Conservation (phyloP, 2,797 vertebrate genomes). For the Hippopotamyrus pictus region DNA sequence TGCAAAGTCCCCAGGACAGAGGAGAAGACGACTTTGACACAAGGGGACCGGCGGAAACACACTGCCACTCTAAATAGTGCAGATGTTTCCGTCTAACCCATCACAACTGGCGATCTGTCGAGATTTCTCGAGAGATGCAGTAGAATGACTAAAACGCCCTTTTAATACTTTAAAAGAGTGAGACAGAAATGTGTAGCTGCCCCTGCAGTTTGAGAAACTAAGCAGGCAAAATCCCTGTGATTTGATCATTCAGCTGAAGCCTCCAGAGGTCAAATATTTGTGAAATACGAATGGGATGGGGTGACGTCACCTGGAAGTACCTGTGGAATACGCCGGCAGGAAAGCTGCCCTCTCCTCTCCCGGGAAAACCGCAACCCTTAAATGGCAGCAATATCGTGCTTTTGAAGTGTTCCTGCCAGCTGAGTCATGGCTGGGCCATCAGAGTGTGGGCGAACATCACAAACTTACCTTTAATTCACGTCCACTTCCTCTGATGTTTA, state of each 20-base stretch:
- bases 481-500: constrained; percentile 13
- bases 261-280: background rate
- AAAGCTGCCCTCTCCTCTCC: background rate
- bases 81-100: background rate
- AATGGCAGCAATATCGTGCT: background rate
- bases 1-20: background rate
- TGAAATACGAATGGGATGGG: background rate
- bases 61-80: background rate
- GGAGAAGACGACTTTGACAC: background rate
- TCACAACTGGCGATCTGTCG: background rate
- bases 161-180: background rate
- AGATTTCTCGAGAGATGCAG: background rate
- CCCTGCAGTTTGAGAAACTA: background rate
- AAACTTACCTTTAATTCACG: constrained; percentile 3
- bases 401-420: background rate
- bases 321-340: background rate
- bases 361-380: background rate
- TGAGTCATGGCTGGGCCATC: background rate
- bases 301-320: background rate
- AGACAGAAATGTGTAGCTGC: background rate
- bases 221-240: background rate
- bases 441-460: background rate
- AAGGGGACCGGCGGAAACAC: background rate
- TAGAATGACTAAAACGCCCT: background rate
- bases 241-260: background rate